Base-by-base conservation (phyloP, 2,888 invertebrate species). In the Silvanus unidentatus region DNA sequence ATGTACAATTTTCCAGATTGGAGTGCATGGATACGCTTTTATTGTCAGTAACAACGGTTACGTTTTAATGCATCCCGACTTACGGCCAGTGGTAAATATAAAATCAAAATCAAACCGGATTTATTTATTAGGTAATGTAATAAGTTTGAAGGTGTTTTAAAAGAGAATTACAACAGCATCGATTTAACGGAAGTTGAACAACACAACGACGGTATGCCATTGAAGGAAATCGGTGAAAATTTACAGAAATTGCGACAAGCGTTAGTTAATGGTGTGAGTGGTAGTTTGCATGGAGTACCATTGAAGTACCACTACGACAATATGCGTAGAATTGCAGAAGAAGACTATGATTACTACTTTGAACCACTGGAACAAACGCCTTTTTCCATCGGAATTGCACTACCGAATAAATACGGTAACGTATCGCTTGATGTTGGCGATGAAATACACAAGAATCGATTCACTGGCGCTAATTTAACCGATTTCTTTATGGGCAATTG, bases 31-130 rank as follows among this genome's bases (percentile, higher is more conserved):
- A 0, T 98, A 97, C 73, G 88, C 94, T 1, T 97, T 98, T 72
- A 88, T 96, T 58, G 87, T 97, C 13, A 97, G 94, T 60, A 96
- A 96, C 70, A 97, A 98, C 70, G 98, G 98, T 1, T 96, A 95
- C 70, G 78, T 98, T 34, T 75, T 99, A 43, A 81, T 93, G 58
- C 98, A 99, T 78, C 98, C 98, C 0, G 88, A 96, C 64, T 79
- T 95, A 50, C 78, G 91, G 53, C 94, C 96, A 10, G 82, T 87
- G 63, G 91, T 92, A 73, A 82, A 35, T 12, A 4, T 35, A 6
- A 2, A 13, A 13, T n/a, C 11, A 11, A n/a, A n/a, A n/a, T n/a
- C n/a, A n/a, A n/a, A n/a, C n/a, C 10, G 11, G 8, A 39, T 39
- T 22, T 16, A 36, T 36, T 36, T 36, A 8, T 12, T 36, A 36